Conservation (phyloP, 2,888 invertebrate species). For the Macrostomum cliftonense region DNA sequence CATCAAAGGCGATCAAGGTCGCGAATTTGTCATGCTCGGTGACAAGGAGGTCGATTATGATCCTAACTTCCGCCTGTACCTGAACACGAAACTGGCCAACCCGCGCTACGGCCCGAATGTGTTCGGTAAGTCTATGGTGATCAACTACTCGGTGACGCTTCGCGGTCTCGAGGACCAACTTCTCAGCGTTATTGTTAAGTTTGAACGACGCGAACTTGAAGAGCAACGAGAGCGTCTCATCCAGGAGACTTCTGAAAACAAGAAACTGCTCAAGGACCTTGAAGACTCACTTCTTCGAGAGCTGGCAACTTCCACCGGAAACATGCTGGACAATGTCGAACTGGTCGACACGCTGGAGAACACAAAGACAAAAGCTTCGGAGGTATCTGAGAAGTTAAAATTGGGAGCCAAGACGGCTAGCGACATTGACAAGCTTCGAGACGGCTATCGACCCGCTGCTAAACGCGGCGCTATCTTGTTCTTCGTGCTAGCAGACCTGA, state of each 20-base stretch:
- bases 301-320: constrained; percentile 64
- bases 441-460: constrained; percentile 66
- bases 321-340: constrained; percentile 77
- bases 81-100: constrained; percentile 71
- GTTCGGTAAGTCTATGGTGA: constrained; percentile 67
- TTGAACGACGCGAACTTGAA: constrained; percentile 67
- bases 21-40: constrained; percentile 64
- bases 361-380: constrained; percentile 64
- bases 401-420: constrained; percentile 54
- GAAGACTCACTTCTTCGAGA: constrained; percentile 68
- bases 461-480: constrained; percentile 69
- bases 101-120: constrained; percentile 66
- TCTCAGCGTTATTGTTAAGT: constrained; percentile 66
- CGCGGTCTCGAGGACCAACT: constrained; percentile 73
- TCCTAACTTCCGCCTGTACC: constrained; percentile 63
- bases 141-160: constrained; percentile 72
- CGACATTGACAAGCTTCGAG: constrained; percentile 62
- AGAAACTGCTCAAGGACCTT: constrained; percentile 57
- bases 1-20: constrained; percentile 53
- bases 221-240: constrained; percentile 65
- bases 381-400: constrained; percentile 43
- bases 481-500: constrained; percentile 74
- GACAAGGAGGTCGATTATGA: constrained; percentile 77
- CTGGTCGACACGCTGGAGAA: constrained; percentile 65
- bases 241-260: constrained; percentile 61